These are phyloP conservation scores for Podargus strigoides DNA, from an alignment of 2,797 vertebrate genomes.

Conservation along the genomic window DNA sequence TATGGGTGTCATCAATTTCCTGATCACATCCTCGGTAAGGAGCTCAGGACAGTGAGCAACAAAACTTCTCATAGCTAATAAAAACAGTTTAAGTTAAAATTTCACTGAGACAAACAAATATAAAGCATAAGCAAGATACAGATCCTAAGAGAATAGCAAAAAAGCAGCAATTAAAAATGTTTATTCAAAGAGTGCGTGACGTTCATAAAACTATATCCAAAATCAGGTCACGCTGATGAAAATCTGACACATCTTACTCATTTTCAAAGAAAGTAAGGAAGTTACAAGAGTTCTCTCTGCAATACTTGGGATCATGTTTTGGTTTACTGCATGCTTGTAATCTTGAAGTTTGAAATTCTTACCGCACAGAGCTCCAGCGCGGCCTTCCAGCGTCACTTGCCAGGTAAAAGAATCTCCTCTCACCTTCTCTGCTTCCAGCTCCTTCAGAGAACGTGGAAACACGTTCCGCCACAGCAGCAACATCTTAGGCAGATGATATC, in stretches of 20 bases:
- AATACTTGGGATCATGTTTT: background rate
- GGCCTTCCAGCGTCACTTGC: slow-evolving; percentile 97
- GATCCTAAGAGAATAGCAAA: background rate
- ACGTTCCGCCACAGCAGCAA: slow-evolving; percentile 95
- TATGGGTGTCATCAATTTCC: slow-evolving; percentile 95
- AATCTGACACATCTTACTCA: background rate
- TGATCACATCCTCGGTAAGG: slow-evolving; percentile 96
- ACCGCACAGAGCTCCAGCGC: slow-evolving; percentile 96
- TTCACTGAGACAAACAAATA: background rate
- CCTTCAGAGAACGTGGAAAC: slow-evolving; percentile 96
- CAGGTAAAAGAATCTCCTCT: slow-evolving; percentile 96
- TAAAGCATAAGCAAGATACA: background rate
- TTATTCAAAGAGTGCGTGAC: background rate
- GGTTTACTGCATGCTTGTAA: background rate
- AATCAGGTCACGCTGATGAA: background rate
- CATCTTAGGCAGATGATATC: slow-evolving; percentile 98
- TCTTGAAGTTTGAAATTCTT: slow-evolving; percentile 50
- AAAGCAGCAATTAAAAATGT: background rate
- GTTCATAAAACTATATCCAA: background rate
- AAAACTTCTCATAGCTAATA: slow-evolving; percentile 95
- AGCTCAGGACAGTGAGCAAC: slow-evolving; percentile 98
- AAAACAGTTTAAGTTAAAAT: background rate
- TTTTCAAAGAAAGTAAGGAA: background rate
- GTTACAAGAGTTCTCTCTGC: background rate
- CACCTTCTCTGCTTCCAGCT: slow-evolving; percentile 95